Conservation (phyloP, 2,888 invertebrate species). For the Malthinus flaveolus region DNA sequence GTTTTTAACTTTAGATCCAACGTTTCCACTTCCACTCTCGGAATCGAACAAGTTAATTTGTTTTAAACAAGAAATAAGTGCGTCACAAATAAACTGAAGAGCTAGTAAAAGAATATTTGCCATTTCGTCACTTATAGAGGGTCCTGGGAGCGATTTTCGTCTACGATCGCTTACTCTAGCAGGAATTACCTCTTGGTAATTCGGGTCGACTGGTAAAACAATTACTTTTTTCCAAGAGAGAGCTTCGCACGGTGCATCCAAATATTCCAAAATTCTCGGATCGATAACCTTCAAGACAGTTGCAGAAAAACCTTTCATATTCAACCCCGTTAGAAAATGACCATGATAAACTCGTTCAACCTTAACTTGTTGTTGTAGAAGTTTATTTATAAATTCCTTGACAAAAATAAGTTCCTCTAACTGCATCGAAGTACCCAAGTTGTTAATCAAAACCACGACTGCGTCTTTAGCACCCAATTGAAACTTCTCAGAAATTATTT, state of each 20-base stretch:
- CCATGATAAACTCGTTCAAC: conserved; percentile 50
- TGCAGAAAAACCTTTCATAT: conserved; percentile 78
- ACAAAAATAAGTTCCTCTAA: conserved; percentile 71
- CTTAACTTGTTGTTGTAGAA: conserved; percentile 36
- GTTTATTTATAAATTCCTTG: conserved; percentile 45
- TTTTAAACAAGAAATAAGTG: conserved; percentile 62
- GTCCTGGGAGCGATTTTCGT: conserved; percentile 38
- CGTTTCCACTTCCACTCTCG: conserved; percentile 75
- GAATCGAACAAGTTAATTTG: conserved; percentile 69
- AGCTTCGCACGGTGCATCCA: conserved; percentile 64
- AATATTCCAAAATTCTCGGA: conserved; percentile 56
- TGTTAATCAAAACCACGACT: conserved; percentile 75
- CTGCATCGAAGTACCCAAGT: conserved; percentile 71
- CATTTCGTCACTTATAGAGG: conserved; percentile 41
- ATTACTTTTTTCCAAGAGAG: conserved; percentile 56
- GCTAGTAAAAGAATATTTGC: conserved; percentile 45
- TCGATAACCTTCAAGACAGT: conserved; percentile 65
- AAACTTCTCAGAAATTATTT: conserved; percentile 41
- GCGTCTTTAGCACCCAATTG: conserved; percentile 35
- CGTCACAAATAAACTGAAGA: conserved; percentile 56
- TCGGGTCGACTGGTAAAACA: background rate
- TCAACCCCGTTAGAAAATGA: conserved; percentile 71
- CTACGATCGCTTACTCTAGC: conserved; percentile 6
- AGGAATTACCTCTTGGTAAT: conserved; percentile 2
- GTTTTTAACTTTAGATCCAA: conserved; percentile 58